Base-by-base conservation (phyloP, 1,140 invertebrate species). In the Drosophila leontia region DNA sequence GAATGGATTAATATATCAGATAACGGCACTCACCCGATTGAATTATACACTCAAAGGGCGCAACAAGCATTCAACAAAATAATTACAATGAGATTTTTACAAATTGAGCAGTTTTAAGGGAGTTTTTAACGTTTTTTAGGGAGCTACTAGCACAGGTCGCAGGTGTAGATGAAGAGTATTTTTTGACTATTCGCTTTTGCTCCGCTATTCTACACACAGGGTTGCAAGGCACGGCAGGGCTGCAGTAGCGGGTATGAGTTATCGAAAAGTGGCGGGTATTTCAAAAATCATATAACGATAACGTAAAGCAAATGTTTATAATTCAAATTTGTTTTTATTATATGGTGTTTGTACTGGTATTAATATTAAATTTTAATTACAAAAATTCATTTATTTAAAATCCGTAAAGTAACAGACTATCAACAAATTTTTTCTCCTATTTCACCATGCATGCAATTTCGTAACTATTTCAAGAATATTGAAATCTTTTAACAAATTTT, bases 171-270 rank as follows among this genome's bases (percentile, higher is more conserved):
- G 59, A 69, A 71, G 53, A 80, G 64, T 75, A 62, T 82, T 82
- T 61, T 55, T 55, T 55, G 51, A 78, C 62, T 55, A 83, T 87
- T 87, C 35, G 80, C 84, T 88, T 87, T 87, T 88, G 74, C 47
- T 64, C 55, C 62, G 72, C 72, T 87, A 87, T 87, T 87, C 84
- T 87, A 87, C 84, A 87, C 84, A 87, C 84, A 87, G 84, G 59
- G 84, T 83, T 84, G 84, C 51, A 86, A 63, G 48, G 45, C 47
- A 50, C 48, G 37, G 41, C 48, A 87, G 70, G 79, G 80, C n/a
- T 83, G 70, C 29, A 58, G 55, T 48, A 37, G 11, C 32, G 7
- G 3, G 44, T 13, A 9, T 9, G 13, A 3, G 34, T 44, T 50
- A 17, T 39, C 44, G 41, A 8, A 3, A 17, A 9, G 5, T 34